Conservation (phyloP, 92 coral and sea anemone species). For the Siderastrea siderea region DNA sequence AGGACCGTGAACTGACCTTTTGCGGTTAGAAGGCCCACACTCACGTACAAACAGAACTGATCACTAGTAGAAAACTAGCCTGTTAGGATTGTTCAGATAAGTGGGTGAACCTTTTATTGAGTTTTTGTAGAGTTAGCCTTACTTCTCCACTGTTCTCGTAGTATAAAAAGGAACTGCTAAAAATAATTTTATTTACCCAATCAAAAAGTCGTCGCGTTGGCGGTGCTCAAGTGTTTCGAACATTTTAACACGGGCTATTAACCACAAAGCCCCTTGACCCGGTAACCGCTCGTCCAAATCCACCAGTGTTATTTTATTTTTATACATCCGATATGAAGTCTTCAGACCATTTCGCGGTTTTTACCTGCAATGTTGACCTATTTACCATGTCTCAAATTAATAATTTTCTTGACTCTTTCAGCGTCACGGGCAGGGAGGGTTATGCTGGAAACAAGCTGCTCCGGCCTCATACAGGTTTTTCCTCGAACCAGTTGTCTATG, state of each 20-base stretch:
- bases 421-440: no score
- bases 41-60: background rate
- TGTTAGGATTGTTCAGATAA: background rate
- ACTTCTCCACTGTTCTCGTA: no score
- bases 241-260: background rate
- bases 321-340: no score
- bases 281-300: background rate
- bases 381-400: background rate
- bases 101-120: background rate
- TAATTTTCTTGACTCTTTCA: background rate
- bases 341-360: background rate
- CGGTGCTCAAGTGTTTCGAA: background rate
- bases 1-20: background rate
- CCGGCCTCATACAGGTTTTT: no score
- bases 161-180: background rate
- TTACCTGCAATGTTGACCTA: background rate
- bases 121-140: background rate
- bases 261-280: slow-evolving; percentile 14
- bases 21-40: background rate
- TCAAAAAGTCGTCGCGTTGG: background rate
- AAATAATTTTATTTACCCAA: background rate
- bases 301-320: background rate
- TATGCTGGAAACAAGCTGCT: no score
- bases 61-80: background rate
- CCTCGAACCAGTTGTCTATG: no score